Base-by-base conservation (phyloP, 2,888 invertebrate genomes). In the Torymus auratus region DNA sequence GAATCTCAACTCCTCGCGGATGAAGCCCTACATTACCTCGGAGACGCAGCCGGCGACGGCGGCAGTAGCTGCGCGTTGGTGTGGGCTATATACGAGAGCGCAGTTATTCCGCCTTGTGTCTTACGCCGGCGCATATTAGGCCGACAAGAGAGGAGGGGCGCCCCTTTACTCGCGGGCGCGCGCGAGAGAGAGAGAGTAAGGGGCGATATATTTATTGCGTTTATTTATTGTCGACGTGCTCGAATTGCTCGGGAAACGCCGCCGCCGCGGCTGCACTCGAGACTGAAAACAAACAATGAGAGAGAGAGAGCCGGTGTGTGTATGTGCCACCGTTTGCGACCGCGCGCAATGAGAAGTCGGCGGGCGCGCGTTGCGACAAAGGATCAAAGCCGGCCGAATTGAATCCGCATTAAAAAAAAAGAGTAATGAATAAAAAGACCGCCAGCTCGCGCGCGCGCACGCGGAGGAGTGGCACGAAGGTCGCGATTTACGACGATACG, bases 331-430 rank as follows among this genome's bases (percentile, higher is more conserved):
- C 78, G 80, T 74, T 82, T 67, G 82, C 82, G 53, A 41, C 41
- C 41, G 41, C 55, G 71, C 60, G 64, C 78, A 77, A 60, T 61
- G 65, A 76, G 76, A 78, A 64, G 83, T 83, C 85, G 85, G 84
- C 84, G 76, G 62, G 67, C 10, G 41, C 7, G 41, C 55, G 68
- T 58, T 2, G 67, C 80, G 75, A 82, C 84, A 86, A 84, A 86
- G 84, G 74, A 64, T 83, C 78, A 78, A 79, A 69, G 82, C 74
- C 76, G 78, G 68, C 81, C 84, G 84, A 86, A 85, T 86, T 84
- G 84, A 86, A 84, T 82, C 73, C 83, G 83, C 80, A 86, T 85
- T 86, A 85, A 84, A 83, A 83, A 83, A 62, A 85, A 84, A 85
- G 83, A 82, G 75, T 79, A 78, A 52, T 5, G 64, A 68, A 15